Evolutionary conservation across 2,888 invertebrate genomes (phyloP), one percentile per base, ranked within the genome.

Genomic region (Macrosoma leucophasiata): DNA sequence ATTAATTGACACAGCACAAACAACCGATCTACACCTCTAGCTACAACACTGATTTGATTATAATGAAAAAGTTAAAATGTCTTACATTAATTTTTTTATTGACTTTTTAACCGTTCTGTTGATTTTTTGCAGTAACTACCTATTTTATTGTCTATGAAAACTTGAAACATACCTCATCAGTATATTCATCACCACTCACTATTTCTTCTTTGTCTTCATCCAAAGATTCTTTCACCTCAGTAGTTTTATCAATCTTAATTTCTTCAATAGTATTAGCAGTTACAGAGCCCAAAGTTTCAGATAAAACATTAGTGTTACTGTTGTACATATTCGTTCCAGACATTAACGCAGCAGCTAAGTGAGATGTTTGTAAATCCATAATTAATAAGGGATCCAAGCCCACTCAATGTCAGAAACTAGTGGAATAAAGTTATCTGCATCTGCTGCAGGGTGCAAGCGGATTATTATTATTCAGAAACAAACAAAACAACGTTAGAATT

Each of bases 331-430:
- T 61, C 10, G 64, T 60, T 11, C 76, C 76, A n/a, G 81, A 72
- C 81, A 84, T 75, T 41, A 84, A 53, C 3, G 84, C 84, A 19
- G 84, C 84, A 23, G 84, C 84, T 48, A 84, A 68, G 46, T 84
- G 84, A 7, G 84, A 82, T n/a, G 79, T 79, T 62, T 77, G 74
- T 27, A 81, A 52, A 59, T 84, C 79, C 81, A 82, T 84, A 13
- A n/a, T 46, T 20, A 10, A 27, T 13, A 8, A 22, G 1, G 9
- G 9, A 10, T 11, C 4, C 17, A 17, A 17, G n/a, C n/a, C n/a
- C n/a, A n/a, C n/a, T n/a, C n/a, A n/a, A n/a, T n/a, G n/a, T n/a
- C n/a, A n/a, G n/a, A n/a, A n/a, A n/a, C n/a, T n/a, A n/a, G n/a
- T n/a, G n/a, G n/a, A n/a, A n/a, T n/a, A n/a, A n/a, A n/a, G n/a